phyloP scores from a whole-genome alignment of 1,140 invertebrate genomes.

The Drosophila yakuba region DNA sequence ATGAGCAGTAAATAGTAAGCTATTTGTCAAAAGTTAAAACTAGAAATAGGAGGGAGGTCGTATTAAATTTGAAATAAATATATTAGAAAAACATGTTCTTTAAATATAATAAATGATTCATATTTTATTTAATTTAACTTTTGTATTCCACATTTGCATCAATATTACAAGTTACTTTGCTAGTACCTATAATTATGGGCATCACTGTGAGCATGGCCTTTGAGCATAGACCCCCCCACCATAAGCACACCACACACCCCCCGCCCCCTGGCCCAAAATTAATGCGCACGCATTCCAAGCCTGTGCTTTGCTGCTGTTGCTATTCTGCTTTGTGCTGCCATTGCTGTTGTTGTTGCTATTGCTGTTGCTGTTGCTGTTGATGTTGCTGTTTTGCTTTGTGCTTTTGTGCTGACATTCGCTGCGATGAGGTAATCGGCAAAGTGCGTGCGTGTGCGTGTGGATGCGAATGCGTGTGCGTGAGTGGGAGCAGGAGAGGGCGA shows the following conservation, averaged over 20 bases:
- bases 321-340: conserved; percentile 31
- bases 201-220: conserved; percentile 18
- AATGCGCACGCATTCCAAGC: conserved; percentile 72
- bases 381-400: conserved; percentile 42
- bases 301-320: conserved; percentile 48
- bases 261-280: conserved; percentile 3
- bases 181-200: not conserved
- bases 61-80: no score
- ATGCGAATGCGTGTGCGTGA: conserved; percentile 26
- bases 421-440: conserved; percentile 79
- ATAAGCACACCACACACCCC: not conserved
- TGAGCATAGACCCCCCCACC: conserved; percentile 12
- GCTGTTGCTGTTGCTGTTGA: conserved; percentile 19
- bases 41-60: no score
- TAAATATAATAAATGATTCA: no score
- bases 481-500: not conserved
- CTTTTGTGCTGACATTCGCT: conserved; percentile 71
- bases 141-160: no score
- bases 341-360: conserved; percentile 2
- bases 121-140: no score
- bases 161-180: no score
- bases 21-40: no score
- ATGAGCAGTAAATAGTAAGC: no score
- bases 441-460: conserved; percentile 37
- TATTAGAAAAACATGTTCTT: no score